phyloP scores from a whole-genome alignment of 2,113 vertebrate genomes.

The Lycaon pictus region DNA sequence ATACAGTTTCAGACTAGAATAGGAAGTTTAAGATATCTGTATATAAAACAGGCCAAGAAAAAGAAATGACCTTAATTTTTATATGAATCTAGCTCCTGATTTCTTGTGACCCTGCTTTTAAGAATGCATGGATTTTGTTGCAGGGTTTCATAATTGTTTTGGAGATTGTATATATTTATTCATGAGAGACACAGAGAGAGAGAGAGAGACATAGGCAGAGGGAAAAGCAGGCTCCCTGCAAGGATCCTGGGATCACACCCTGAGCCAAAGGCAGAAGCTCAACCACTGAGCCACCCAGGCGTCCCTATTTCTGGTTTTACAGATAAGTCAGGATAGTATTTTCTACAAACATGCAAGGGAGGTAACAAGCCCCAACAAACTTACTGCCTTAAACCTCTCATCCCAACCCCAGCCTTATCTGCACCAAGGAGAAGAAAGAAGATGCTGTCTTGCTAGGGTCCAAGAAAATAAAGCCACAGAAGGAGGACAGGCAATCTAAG shows the following conservation, averaged over 20 bases:
- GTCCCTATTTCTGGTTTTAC: not conserved
- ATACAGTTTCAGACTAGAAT: not conserved
- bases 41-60: not conserved
- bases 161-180: no score
- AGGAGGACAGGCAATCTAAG: not conserved
- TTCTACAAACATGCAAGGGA: not conserved
- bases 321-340: not conserved
- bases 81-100: not conserved
- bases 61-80: not conserved
- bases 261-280: no score
- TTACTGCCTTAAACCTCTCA: no score
- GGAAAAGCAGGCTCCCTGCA: no score
- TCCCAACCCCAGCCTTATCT: not conserved
- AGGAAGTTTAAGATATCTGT: not conserved
- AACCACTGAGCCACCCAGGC: no score
- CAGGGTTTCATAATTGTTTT: not conserved
- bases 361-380: not conserved
- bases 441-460: not conserved
- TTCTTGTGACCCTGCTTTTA: conserved; percentile 11
- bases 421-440: not conserved
- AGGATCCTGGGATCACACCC: no score
- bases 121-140: not conserved
- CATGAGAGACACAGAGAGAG: no score
- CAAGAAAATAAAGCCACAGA: not conserved
- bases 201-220: no score